phyloP scores from a whole-genome alignment of 2,113 vertebrate species.

The Dipodomys spectabilis region DNA sequence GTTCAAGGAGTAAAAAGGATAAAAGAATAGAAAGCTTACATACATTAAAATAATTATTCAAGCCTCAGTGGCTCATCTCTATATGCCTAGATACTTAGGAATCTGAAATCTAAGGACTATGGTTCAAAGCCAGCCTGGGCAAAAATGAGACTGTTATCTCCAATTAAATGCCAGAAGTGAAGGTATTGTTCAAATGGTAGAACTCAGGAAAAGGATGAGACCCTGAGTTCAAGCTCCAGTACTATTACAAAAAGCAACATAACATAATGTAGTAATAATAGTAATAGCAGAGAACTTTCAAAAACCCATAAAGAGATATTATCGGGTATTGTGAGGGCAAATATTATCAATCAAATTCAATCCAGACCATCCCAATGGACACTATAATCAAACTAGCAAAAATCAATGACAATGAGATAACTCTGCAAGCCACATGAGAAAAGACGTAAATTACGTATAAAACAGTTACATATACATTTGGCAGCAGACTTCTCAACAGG shows the following conservation, averaged over 20 bases:
- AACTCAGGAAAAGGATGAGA: not conserved
- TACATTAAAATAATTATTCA: no score
- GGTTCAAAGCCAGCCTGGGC: no score
- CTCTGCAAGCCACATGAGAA: not conserved
- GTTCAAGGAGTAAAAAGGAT: no score
- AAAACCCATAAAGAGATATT: not conserved
- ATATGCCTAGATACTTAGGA: no score
- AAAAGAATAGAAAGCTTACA: no score
- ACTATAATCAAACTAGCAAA: not conserved
- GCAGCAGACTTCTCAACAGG: not conserved
- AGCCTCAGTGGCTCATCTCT: no score
- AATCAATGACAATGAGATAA: not conserved
- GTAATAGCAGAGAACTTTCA: not conserved
- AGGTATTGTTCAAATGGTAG: no score
- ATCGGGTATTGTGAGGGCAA: not conserved
- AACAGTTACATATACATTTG: not conserved
- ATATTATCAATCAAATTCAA: not conserved
- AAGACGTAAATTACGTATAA: not conserved
- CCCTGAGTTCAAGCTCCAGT: no score
- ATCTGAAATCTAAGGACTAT: no score
- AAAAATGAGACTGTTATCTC: no score
- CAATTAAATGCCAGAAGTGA: no score
- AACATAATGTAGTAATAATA: not conserved
- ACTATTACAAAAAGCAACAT: no score
- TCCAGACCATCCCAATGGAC: not conserved